phyloP scores from a whole-genome alignment of 2,113 vertebrate genomes.

The Chionomys nivalis region DNA sequence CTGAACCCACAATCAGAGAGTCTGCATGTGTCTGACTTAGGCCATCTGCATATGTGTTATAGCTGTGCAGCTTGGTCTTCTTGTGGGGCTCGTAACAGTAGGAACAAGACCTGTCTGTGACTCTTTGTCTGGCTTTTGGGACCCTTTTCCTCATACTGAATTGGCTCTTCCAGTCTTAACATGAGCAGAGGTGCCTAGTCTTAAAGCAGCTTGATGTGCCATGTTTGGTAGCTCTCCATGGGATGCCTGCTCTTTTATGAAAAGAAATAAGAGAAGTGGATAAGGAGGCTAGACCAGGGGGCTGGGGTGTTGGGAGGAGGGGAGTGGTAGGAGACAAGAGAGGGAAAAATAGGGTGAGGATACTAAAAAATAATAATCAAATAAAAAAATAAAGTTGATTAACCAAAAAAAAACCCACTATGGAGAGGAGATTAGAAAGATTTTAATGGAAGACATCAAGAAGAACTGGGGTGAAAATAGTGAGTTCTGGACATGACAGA shows the following conservation, averaged over 20 bases:
- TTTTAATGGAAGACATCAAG: neutral
- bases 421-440: neutral
- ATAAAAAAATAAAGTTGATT: neutral
- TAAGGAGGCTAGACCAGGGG: no score
- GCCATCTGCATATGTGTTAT: neutral
- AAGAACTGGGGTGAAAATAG: neutral
- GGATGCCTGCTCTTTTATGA: neutral
- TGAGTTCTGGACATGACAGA: neutral
- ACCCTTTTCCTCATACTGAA: neutral
- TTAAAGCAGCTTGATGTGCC: neutral
- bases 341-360: neutral
- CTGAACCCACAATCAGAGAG: neutral
- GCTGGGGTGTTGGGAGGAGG: neutral
- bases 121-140: neutral
- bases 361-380: neutral
- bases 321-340: neutral
- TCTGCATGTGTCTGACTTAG: neutral
- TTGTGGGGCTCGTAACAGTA: neutral
- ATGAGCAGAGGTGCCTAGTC: neutral
- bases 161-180: neutral
- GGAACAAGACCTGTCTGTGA: neutral
- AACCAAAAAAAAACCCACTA: neutral
- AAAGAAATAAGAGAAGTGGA: neutral
- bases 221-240: neutral
- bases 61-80: neutral